Evolutionary conservation across 2,888 invertebrate species (phyloP), one percentile per base, ranked within the genome.

Genomic region (Girardia tigrina): DNA sequence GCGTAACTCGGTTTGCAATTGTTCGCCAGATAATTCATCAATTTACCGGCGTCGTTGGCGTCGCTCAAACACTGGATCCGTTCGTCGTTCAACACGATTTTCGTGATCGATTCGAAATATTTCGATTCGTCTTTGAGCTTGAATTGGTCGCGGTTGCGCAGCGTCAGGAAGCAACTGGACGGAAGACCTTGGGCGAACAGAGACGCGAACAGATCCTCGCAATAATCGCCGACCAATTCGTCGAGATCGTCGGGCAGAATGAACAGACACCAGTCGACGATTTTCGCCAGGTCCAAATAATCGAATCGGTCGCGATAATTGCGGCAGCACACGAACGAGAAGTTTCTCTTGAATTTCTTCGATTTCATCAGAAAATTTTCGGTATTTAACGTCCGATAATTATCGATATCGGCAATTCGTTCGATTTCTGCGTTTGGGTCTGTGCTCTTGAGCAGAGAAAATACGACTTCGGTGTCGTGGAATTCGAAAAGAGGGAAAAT

Each of bases 251-350:
- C 26, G 8, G 73, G 73, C 6, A 29, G 14, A 8, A 73, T 28
- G 20, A 73, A 42, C 8, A 73, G 8, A 14, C 27, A 16, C 16
- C 73, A 73, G 26, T 73, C 73, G 8, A 29, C 26, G 23, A 28
- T 42, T 27, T 73, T 26, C 12, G 29, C 73, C 20, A 73, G 20
- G 56, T 73, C 73, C 26, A 70, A 70, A 70, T 26, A 70, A 26
- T 26, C 70, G 23, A 70, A 70, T 26, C 20, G 20, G n/a, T 70
- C 70, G 6, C 70, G 23, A 70, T 14, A 70, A 36, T 36, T 36
- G 12, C 36, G 36, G 16, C 36, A 36, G 36, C 12, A 8, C 8
- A 16, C 16, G 16, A 36, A 36, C 8, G 36, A 8, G 36, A 36
- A 36, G 16, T 36, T 36, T 16, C 16, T 36, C 16, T 36, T 36